Conservation (phyloP, 1,140 invertebrate genomes). For the Alviniconcha marisindica region DNA sequence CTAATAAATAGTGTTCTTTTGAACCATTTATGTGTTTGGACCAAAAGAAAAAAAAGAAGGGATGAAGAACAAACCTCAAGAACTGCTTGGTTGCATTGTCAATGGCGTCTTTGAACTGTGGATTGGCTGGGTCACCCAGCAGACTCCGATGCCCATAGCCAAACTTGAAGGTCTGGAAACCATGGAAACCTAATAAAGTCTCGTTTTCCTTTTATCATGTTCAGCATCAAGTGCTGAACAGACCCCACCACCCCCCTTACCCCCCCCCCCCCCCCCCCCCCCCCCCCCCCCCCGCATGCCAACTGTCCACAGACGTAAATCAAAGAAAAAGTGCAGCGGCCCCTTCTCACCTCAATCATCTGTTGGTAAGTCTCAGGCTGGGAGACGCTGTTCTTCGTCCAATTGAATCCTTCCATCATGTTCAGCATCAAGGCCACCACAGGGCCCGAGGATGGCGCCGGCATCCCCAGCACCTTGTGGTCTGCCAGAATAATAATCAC, state of each 20-base stretch:
- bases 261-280: too few species aligned
- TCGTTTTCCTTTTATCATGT: too few species aligned
- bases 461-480: conserved; percentile 56
- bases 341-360: conserved; percentile 71
- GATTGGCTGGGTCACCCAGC: conserved; percentile 90
- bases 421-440: conserved; percentile 67
- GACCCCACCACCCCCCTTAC: too few species aligned
- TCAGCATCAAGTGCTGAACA: too few species aligned
- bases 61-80: conserved; percentile 53
- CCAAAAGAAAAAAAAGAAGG: too few species aligned
- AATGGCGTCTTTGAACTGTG: conserved; percentile 76
- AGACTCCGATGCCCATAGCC: conserved; percentile 88
- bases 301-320: too few species aligned
- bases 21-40: too few species aligned
- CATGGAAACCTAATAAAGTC: too few species aligned
- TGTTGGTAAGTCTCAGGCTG: conserved; percentile 56
- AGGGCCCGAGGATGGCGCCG: conserved; percentile 63
- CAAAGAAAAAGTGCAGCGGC: too few species aligned
- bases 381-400: conserved; percentile 44
- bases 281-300: too few species aligned
- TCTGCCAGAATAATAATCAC: conserved; percentile 39
- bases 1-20: too few species aligned
- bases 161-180: conserved; percentile 90
- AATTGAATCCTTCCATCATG: conserved; percentile 64
- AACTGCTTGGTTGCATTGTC: conserved; percentile 50